Conservation (phyloP, 2,797 vertebrate species). For the Loris lydekkerianus region DNA sequence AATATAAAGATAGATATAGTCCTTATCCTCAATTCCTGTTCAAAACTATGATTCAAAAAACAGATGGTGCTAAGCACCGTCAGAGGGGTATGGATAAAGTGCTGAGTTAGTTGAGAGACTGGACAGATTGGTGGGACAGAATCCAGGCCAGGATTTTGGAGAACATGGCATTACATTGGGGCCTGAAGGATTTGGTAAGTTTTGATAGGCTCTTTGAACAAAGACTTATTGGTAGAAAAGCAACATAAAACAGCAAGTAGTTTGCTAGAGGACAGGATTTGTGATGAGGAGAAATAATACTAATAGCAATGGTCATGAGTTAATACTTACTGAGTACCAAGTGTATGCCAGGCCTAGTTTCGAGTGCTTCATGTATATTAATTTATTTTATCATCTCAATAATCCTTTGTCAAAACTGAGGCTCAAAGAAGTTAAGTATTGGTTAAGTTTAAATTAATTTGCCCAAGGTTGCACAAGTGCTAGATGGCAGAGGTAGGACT, state of each 20-base stretch:
- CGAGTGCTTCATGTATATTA: background rate
- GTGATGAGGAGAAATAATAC: background rate
- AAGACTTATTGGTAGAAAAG: background rate
- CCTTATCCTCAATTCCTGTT: background rate
- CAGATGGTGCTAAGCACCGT: background rate
- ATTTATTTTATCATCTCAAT: background rate
- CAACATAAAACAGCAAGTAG: background rate
- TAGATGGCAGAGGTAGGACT: background rate
- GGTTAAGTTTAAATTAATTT: background rate
- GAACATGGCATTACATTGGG: background rate
- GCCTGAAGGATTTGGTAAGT: background rate
- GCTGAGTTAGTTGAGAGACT: background rate
- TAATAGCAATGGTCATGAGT: background rate
- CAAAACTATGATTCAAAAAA: background rate
- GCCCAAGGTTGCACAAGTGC: background rate
- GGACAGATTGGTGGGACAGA: background rate
- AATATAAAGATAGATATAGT: background rate
- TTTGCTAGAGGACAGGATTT: constrained; percentile 33
- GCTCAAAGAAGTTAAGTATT: background rate
- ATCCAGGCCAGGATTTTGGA: background rate
- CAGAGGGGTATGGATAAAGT: background rate
- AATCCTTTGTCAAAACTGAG: constrained; percentile 21
- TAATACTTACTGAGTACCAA: background rate
- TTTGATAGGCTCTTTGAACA: constrained; percentile 16
- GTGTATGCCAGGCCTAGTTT: background rate